Base-by-base conservation (phyloP, 1,140 invertebrate species). In the Chelonus insularis region DNA sequence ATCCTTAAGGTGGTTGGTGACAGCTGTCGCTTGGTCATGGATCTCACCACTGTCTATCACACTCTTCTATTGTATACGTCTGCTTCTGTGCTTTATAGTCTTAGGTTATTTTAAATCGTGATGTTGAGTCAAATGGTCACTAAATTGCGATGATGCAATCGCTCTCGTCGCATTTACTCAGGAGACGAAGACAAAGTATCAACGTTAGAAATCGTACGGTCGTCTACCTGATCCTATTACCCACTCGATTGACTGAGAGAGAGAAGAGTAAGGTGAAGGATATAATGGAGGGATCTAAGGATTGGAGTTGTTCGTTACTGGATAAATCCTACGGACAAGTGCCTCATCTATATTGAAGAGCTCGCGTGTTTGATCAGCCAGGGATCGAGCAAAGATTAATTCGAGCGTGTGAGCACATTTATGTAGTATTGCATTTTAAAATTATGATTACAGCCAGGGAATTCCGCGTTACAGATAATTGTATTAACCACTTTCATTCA, bases 121-220 rank as follows among this genome's bases (percentile, higher is more conserved):
- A 69, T 62, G 18, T 57, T 57, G 58, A 63, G 63, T 62, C 18
- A 62, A 32, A 36, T 56, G 61, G 52, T 66, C 58, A 64, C 63
- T 23, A 59, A 61, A 52, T 54, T 23, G 1, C 65, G 58, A 60
- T 68, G 67, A 70, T 69, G 65, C 69, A 70, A 72, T 71, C 68
- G 57, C 54, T 51, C 62, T 71, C 64, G 65, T 68, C 65, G 57
- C 60, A 20, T 25, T 50, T 37, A n/a, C 41, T 58, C 50, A 52
- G 48, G 43, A 39, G 60, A 69, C 62, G 63, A 70, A 66, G 68
- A 58, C 60, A 52, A 60, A 62, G 18, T 45, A 47, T 41, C 20
- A 39, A 62, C 63, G 66, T 68, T 64, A 61, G 61, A 37, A 47
- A 59, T 48, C 55, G 47, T 58, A 12, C 25, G 32, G 39, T 47